Evolutionary conservation across 1,140 invertebrate genomes (phyloP), one percentile per base, ranked within the genome.

Genomic region (Brachionus rubens): DNA sequence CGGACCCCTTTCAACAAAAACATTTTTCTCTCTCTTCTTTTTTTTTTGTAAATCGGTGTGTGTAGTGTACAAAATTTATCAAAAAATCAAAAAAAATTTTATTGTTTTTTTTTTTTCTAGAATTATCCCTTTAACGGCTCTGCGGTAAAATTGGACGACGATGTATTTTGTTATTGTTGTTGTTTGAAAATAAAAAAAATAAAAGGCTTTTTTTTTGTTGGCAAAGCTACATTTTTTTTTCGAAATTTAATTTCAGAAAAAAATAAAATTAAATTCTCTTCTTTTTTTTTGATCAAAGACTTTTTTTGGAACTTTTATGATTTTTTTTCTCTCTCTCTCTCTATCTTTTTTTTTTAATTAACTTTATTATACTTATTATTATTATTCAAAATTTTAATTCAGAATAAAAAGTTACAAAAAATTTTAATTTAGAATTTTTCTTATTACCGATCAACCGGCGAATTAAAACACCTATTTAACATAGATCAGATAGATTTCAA

Each of bases 11-110:
- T n/a, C n/a, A n/a, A n/a, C n/a, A n/a, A n/a, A n/a, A n/a, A n/a
- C n/a, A 59, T 59, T 59, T 59, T 59, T 59, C 36, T 33, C 19
- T 59, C 14, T 59, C 36, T 33, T 59, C 19, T 59, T 33, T 59
- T 33, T 36, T 59, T 30, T 59, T 59, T 59, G 54, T 59, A 59
- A 59, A 59, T 59, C 54, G 54, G 54, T 59, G 54, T 59, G 54
- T 59, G 54, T 59, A 59, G 54, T 59, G 54, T 59, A 59, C 10
- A 48, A 59, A 59, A 59, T 33, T 33, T 56, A 59, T 36, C 33
- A 59, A 59, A 59, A 41, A n/a, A 33, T 36, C 30, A 40, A 59
- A 59, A 59, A 59, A 59, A 59, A 14, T 33, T 33, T 59, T 59
- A 33, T 59, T 59, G 30, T 59, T 59, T 59, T 59, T 33, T 26